Conservation (phyloP, 2,888 invertebrate species). For the Plagodis dolabraria region DNA sequence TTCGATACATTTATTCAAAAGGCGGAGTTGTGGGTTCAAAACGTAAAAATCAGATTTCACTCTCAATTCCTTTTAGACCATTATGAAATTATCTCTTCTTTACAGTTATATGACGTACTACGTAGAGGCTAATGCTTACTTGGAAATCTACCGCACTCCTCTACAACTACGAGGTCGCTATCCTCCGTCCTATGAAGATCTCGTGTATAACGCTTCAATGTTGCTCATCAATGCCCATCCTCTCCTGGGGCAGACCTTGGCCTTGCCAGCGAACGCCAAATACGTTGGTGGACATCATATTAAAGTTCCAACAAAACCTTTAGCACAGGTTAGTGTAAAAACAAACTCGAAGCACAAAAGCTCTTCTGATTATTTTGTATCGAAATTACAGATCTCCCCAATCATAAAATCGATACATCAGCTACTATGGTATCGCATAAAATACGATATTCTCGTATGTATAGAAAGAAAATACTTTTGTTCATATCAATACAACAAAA, state of each 20-base stretch:
- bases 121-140: conserved; percentile 53
- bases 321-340: conserved; percentile 48
- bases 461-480: too few relatives aligned
- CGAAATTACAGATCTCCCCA: too few relatives aligned
- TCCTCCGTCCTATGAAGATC: conserved; percentile 49
- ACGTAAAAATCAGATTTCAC: too few relatives aligned
- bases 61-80: background rate
- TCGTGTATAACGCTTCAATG: conserved; percentile 53
- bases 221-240: conserved; percentile 61
- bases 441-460: too few relatives aligned
- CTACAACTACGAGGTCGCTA: conserved; percentile 47
- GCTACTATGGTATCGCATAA: too few relatives aligned
- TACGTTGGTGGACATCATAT: conserved; percentile 64
- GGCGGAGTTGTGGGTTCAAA: too few relatives aligned
- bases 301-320: conserved; percentile 33
- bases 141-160: conserved; percentile 47
- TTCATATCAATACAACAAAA: too few relatives aligned
- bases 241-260: conserved; percentile 50
- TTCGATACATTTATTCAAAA: too few relatives aligned
- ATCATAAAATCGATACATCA: too few relatives aligned
- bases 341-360: too few relatives aligned
- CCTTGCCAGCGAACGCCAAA: conserved; percentile 54
- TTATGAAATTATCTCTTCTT: background rate
- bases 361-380: too few relatives aligned
- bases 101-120: conserved; percentile 52